Evolutionary conservation across 35 echinoderm and acorn worm genomes (phyloP).

Genomic region (Stichopus chloronotus): DNA sequence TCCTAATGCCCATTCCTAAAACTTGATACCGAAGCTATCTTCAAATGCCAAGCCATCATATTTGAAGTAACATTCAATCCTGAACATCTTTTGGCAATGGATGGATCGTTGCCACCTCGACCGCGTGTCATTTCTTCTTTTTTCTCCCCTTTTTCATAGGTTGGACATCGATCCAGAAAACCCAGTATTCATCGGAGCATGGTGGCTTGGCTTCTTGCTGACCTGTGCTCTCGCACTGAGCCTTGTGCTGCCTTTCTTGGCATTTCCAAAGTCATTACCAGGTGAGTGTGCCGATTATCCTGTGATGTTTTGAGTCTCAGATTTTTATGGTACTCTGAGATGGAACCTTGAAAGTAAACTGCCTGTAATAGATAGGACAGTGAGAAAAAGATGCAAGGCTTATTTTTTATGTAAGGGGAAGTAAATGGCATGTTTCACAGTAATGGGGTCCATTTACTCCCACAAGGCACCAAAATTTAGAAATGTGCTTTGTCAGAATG

Average conservation of each 20-base stretch:
- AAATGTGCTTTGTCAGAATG: too few species aligned
- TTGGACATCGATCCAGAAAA: constrained; percentile 74
- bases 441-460: too few species aligned
- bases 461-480: too few species aligned
- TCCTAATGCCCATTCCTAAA: too few species aligned
- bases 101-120: too few species aligned
- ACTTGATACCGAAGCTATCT: too few species aligned
- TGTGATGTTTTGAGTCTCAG: not conserved
- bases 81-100: too few species aligned
- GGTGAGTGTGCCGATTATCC: constrained; percentile 40
- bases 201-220: constrained; percentile 94
- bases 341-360: not conserved
- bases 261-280: constrained; percentile 86
- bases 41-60: too few species aligned
- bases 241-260: constrained; percentile 81
- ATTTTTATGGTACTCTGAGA: not conserved
- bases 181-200: constrained; percentile 93
- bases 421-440: too few species aligned
- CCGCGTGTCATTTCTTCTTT: not conserved
- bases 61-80: too few species aligned
- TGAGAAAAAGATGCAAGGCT: too few species aligned
- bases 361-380: not conserved
- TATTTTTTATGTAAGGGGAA: too few species aligned
- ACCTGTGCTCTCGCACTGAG: constrained; percentile 60
- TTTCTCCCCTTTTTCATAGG: constrained; percentile 40